Evolutionary conservation across 2,113 vertebrate genomes (phyloP), one percentile per base, ranked within the genome.

Genomic region (Helogale parvula): DNA sequence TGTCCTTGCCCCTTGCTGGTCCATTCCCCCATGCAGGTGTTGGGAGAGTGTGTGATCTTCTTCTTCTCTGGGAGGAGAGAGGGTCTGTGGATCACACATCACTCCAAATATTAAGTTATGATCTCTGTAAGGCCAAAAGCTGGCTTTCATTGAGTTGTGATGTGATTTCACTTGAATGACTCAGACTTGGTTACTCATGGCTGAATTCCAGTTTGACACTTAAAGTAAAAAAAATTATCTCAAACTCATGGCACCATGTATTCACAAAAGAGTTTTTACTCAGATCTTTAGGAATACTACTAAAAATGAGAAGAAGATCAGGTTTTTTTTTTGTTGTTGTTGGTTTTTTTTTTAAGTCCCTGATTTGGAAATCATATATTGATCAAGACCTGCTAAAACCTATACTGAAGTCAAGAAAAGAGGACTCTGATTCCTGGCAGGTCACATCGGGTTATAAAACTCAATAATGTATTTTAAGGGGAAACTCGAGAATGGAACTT

Each of bases 1-100:
- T 1, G 27, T 19, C 27, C 25, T 14, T 33, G 15, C 91, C 1
- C n/a, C 4, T 3, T 60, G 14, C 6, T 21, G 21, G 72, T 16
- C 35, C 13, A 0, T 27, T 57, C 31, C 35, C 25, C 23, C 0
- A 0, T 0, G 0, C 19, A 27, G 17, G 5, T 17, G 1, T 0
- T 4, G 74, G 52, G 68, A 15, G 4, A 27, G 0, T 10, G 1
- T 4, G 2, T 57, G n/a, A 33, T 69, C n/a, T 9, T 6, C 17
- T 63, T 52, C 4, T 45, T 38, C 23, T 35, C 15, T 0, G 0
- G 29, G 33, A 10, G 27, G 41, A 9, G 0, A 15, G 5, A 6
- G 13, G 31, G 23, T 2, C 3, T 1, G 5, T 14, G 14, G 25
- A 0, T 92, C 15, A 54, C 10, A 1, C 41, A 57, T 93, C 35